Base-by-base conservation (phyloP, 2,797 vertebrate genomes). In the Hoplostethus atlanticus region DNA sequence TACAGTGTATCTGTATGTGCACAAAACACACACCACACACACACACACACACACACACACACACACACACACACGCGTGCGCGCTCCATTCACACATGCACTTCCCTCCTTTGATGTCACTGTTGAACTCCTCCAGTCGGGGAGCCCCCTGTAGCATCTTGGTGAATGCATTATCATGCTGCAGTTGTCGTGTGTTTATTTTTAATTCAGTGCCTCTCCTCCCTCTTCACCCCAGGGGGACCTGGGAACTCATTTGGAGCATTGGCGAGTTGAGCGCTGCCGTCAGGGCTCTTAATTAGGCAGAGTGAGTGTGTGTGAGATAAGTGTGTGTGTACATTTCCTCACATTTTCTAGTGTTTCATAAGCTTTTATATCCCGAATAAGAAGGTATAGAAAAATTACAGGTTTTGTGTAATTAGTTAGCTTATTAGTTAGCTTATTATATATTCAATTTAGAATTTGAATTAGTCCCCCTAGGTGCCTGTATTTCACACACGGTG, bases 91-190 rank as follows among this genome's bases (percentile, higher is more conserved):
- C 21, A 21, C 21, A 21, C 65, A 68, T 73, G 71, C 73, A 73
- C 58, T 58, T 76, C 58, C 53, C 56, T 75, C 48, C 88, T 94
- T 94, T 94, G 92, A 94, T 92, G 91, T 91, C 73, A 63, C 76
- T 61, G 66, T 69, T 86, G 85, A 76, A 85, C 82, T 77, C 64
- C 50, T 59, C 65, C 67, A 76, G 79, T 83, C 6, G 38, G 83
- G 89, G 85, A 87, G 89, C 56, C 76, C 79, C 83, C 77, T 78
- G 68, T 76, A 88, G 85, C 87, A 82, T 81, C 79, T 58, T 69
- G 66, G 79, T 76, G 87, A 88, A 88, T 89, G 86, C 77, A 90
- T 93, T 90, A 91, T 84, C 69, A 88, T 85, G 78, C 84, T 65
- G 81, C 81, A 77, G 79, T 88, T 84, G 84, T 85, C 76, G 55